These are phyloP conservation scores for Eristalis intricaria DNA, from an alignment of 2,888 invertebrate genomes.

Conservation along the genomic window DNA sequence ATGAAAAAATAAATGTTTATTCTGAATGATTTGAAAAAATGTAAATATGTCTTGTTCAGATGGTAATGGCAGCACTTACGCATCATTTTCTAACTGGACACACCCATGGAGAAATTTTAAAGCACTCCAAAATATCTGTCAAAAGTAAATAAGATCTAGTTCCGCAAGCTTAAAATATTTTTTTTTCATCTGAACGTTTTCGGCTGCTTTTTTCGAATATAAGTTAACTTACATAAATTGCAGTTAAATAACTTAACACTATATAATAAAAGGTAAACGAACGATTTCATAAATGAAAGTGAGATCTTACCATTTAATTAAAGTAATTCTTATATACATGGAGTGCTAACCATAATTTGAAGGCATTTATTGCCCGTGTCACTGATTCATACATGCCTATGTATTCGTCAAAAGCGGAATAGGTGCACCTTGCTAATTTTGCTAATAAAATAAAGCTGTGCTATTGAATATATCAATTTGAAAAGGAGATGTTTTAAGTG, in stretches of 20 bases:
- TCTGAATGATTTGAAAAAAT: neutral
- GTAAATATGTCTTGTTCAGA: no score
- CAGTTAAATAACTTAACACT: constrained; percentile 16
- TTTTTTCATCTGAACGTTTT: constrained; percentile 29
- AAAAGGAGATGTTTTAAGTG: constrained; percentile 12
- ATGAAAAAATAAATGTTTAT: no score
- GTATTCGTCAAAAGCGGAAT: constrained; percentile 53
- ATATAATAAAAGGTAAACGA: constrained; percentile 43
- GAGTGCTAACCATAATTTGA: constrained; percentile 51
- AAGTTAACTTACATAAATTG: constrained; percentile 27
- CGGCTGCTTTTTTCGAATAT: constrained; percentile 30
- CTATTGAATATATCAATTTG: neutral
- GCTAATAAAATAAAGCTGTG: constrained; percentile 38
- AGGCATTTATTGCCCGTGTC: constrained; percentile 30
- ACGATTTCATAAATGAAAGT: constrained; percentile 3
- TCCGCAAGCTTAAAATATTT: constrained; percentile 24
- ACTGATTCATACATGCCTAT: constrained; percentile 20
- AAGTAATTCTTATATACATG: constrained; percentile 7
- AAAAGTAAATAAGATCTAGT: constrained; percentile 37
- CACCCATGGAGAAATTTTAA: constrained; percentile 41
- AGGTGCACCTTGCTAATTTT: constrained; percentile 49
- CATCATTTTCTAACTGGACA: constrained; percentile 7
- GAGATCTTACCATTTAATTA: neutral
- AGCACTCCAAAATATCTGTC: constrained; percentile 46
- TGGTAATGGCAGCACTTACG: neutral